Evolutionary conservation across 2,888 invertebrate species (phyloP).

Genomic region (Eupithecia inturbata): DNA sequence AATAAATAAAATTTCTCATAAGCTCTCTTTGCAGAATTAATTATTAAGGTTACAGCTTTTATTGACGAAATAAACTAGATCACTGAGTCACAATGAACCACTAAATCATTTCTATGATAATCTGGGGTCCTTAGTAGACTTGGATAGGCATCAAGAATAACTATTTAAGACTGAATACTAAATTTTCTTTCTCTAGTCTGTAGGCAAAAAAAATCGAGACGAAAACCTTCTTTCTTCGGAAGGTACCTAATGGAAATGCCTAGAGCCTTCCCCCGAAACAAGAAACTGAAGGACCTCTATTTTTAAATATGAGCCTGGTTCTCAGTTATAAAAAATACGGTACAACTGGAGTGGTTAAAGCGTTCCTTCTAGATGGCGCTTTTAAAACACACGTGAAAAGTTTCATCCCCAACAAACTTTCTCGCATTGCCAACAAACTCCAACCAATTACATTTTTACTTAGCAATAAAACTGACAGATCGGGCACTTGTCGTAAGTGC

Average conservation of each 20-base stretch:
- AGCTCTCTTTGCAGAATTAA: too few relatives aligned
- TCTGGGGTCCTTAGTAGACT: background rate
- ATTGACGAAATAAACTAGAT: background rate
- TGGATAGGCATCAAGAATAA: background rate
- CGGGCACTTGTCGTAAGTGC: conserved; percentile 64
- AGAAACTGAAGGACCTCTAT: too few relatives aligned
- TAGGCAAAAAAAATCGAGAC: too few relatives aligned
- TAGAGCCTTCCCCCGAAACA: background rate
- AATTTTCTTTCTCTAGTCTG: too few relatives aligned
- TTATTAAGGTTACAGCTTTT: background rate
- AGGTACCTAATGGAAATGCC: background rate
- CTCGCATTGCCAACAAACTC: conserved; percentile 8
- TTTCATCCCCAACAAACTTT: background rate
- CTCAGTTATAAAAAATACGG: background rate
- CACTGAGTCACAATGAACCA: background rate
- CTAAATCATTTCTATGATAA: background rate
- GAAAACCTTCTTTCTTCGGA: too few relatives aligned
- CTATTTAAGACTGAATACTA: background rate
- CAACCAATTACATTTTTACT: conserved; percentile 57
- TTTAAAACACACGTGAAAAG: conserved; percentile 4
- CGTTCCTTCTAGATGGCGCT: background rate
- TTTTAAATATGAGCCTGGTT: background rate
- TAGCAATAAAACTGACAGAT: conserved; percentile 64
- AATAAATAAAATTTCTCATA: too few relatives aligned
- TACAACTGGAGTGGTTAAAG: background rate